Evolutionary conservation across 2,888 invertebrate genomes (phyloP).

Genomic region (Metopia argyrocephala): DNA sequence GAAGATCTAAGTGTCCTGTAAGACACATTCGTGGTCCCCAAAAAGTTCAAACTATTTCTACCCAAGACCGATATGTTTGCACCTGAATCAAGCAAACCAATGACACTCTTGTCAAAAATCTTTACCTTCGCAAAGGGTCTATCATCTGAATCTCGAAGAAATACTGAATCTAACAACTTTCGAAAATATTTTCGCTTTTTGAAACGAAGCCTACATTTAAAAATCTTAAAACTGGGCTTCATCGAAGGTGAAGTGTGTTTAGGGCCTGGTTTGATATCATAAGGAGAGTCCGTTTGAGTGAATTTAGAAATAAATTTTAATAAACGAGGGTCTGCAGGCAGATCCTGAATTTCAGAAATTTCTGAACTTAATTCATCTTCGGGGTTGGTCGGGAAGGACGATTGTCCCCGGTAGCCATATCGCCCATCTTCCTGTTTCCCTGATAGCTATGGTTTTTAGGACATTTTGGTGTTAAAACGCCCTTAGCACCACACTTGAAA

Average conservation of each 20-base stretch:
- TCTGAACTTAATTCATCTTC: conserved; percentile 1
- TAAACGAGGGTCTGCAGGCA: neutral
- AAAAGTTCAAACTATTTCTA: too few relatives aligned
- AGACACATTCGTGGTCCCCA: too few relatives aligned
- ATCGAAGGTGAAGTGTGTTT: neutral
- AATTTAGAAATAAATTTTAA: neutral
- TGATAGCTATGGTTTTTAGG: neutral
- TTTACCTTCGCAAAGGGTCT: conserved; percentile 36
- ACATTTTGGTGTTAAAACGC: conserved; percentile 9
- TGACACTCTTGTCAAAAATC: neutral
- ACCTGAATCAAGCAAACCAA: conserved; percentile 27
- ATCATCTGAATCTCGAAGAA: too few relatives aligned
- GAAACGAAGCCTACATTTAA: neutral
- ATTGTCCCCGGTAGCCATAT: too few relatives aligned
- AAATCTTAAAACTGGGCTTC: neutral
- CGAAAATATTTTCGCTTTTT: conserved; percentile 2
- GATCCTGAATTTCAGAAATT: neutral
- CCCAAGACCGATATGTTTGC: conserved; percentile 25
- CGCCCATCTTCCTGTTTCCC: conserved; percentile 37
- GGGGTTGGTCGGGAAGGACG: conserved; percentile 23
- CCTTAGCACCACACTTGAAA: conserved; percentile 23
- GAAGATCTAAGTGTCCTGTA: neutral
- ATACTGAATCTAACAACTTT: neutral
- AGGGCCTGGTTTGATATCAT: neutral
- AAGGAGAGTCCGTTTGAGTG: neutral